Percentiles rank a stretch among this genome's conserved stretches.
These are phyloP conservation scores for Branchellion lobata DNA, from an alignment of 2,888 invertebrate species.

Conservation along the genomic window DNA sequence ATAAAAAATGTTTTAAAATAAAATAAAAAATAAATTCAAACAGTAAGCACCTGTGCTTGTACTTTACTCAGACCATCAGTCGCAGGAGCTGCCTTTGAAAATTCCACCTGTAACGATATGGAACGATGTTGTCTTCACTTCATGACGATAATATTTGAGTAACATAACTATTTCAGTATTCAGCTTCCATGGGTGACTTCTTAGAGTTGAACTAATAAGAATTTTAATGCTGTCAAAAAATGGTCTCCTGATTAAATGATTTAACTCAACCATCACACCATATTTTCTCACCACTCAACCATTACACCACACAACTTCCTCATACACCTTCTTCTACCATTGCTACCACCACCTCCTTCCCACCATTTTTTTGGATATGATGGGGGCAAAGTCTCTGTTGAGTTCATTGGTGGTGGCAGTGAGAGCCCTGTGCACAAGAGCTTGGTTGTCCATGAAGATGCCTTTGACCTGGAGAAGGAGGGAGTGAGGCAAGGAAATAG, in stretches of 20 bases:
- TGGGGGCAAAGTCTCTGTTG: slow-evolving; percentile 49
- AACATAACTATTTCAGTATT: too few relatives aligned
- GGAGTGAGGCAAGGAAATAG: background rate
- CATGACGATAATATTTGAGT: too few relatives aligned
- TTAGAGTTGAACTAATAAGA: background rate
- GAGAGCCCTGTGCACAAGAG: slow-evolving; percentile 47
- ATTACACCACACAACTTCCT: too few relatives aligned
- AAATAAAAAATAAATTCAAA: too few relatives aligned
- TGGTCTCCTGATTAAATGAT: too few relatives aligned
- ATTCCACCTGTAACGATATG: background rate
- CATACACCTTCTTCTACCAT: too few relatives aligned
- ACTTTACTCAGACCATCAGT: background rate
- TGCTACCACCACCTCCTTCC: too few relatives aligned
- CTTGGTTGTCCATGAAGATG: slow-evolving; percentile 45
- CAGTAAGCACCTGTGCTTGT: background rate
- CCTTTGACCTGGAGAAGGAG: slow-evolving; percentile 48
- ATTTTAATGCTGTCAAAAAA: too few relatives aligned
- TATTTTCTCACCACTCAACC: too few relatives aligned
- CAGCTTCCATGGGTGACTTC: background rate
- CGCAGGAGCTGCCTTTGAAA: background rate
- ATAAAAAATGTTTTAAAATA: too few relatives aligned
- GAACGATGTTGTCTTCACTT: too few relatives aligned
- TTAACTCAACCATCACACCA: too few relatives aligned
- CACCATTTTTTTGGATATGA: slow-evolving; percentile 50
- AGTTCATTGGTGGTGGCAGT: slow-evolving; percentile 51